Evolutionary conservation across 2,797 vertebrate species (phyloP).

Genomic region (Cottoperca gobio): DNA sequence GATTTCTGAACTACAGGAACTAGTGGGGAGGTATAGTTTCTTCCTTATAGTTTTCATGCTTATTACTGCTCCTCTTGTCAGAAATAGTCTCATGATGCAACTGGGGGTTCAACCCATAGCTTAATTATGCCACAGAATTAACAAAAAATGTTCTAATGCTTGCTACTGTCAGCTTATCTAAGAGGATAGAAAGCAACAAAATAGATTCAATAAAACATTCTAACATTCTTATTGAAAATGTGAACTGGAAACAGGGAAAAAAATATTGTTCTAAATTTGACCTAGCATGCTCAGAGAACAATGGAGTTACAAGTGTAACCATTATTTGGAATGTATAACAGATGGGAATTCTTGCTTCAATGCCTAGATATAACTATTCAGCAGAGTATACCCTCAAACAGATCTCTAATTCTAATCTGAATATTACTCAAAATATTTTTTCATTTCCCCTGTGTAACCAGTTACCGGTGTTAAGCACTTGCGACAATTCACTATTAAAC

Average conservation of each 20-base stretch:
- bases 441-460: constrained; percentile 21
- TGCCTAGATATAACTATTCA: neutral
- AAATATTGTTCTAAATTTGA: neutral
- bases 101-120: constrained; percentile 12
- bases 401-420: too few species aligned
- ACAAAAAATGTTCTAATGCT: neutral
- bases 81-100: constrained; percentile 52
- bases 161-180: neutral
- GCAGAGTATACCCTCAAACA: neutral
- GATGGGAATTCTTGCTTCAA: constrained; percentile 7
- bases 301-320: neutral
- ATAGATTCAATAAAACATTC: neutral
- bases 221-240: constrained; percentile 14
- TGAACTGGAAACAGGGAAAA: neutral
- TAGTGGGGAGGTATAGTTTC: constrained; percentile 24
- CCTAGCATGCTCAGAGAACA: neutral
- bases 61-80: constrained; percentile 39
- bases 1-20: constrained; percentile 29
- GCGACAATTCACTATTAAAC: constrained; percentile 15
- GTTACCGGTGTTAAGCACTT: constrained; percentile 6
- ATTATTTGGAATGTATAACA: constrained; percentile 11
- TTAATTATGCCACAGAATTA: constrained; percentile 48
- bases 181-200: constrained; percentile 10
- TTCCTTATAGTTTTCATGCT: constrained; percentile 39
- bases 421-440: constrained; percentile 3